Conservation (phyloP, 1,140 invertebrate species). For the Phenacoccus solenopsis region DNA sequence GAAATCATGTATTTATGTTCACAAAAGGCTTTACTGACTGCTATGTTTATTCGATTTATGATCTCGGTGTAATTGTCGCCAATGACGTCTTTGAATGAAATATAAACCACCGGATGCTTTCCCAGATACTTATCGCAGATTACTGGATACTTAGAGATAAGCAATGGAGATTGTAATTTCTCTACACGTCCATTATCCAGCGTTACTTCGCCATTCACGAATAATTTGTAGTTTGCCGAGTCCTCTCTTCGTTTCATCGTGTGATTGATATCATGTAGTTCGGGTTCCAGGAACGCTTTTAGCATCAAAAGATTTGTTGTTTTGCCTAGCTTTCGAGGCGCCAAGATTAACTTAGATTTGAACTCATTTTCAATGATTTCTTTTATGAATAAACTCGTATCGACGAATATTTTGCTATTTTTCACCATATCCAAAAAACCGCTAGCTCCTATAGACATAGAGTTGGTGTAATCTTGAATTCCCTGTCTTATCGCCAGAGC, state of each 20-base stretch:
- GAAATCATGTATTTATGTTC: background rate
- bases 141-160: background rate
- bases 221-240: background rate
- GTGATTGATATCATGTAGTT: background rate
- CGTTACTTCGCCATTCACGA: background rate
- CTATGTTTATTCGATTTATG: background rate
- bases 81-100: background rate
- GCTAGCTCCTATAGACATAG: background rate
- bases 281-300: background rate
- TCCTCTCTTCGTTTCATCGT: background rate
- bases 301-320: background rate
- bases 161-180: background rate
- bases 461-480: too few relatives aligned
- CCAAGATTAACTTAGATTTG: background rate
- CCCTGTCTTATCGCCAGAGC: too few relatives aligned
- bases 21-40: background rate
- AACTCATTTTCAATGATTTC: background rate
- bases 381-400: background rate
- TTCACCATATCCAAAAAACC: background rate
- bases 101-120: background rate
- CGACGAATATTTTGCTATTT: background rate
- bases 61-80: background rate
- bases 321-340: background rate
- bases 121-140: background rate
- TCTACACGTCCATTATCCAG: background rate